Base-by-base conservation (phyloP, 1,140 invertebrate genomes). In the Bombus confusus region DNA sequence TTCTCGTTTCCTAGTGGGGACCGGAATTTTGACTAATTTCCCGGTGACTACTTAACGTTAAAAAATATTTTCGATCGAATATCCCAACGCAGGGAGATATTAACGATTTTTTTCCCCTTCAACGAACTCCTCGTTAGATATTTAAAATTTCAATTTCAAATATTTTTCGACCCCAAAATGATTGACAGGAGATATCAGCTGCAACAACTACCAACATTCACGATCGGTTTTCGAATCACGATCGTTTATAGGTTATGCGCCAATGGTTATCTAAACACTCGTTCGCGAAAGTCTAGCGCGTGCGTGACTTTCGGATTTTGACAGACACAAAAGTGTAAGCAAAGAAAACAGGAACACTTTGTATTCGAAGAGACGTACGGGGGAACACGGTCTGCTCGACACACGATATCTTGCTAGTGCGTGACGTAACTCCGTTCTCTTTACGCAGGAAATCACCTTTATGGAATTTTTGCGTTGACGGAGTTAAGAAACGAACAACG, bases 21-120 rank as follows among this genome's bases (percentile, higher is more conserved):
- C 95, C 95, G 95, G 95, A 96, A 96, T 96, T 96, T 96, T 96
- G 95, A 94, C 92, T 93, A 95, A 91, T 95, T 95, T 95, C 90
- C 90, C 87, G 87, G 86, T 91, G 72, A 94, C 91, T 88, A 80
- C 47, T 89, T 47, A 72, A 85, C 75, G 81, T 85, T 43, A 59
- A 90, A 90, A 89, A 85, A 89, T 89, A 73, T 72, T 73, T 81
- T 81, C 57, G 73, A 47, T 68, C 34, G 37, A 86, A 82, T 47
- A 75, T 75, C 86, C 81, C 89, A 64, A 41, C 74, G 28, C 34
- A 87, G 64, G 41, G 47, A 41, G 22, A 57, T 47, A 68, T 64
- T 37, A 37, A 64, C 18, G 10, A 47, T 4, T 25, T 25, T 57
- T 69, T 71, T 57, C 41, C 8, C 8, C 15, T 76, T 57, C 28